Evolutionary conservation across 2,888 invertebrate species (phyloP).

Genomic region (Tetramorium bicarinatum): DNA sequence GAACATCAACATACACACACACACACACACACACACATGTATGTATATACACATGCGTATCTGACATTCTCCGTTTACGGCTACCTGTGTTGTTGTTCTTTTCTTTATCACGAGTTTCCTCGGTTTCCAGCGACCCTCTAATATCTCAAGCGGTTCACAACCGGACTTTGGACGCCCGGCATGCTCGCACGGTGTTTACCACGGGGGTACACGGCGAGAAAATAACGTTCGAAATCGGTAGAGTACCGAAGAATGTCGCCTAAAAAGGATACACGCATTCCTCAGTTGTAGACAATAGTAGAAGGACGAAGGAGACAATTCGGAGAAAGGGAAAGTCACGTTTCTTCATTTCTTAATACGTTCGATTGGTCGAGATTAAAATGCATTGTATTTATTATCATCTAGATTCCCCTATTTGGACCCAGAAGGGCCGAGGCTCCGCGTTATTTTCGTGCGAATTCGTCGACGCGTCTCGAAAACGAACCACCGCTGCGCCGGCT

Average conservation of each 20-base stretch:
- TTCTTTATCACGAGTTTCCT: constrained; percentile 15
- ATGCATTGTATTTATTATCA: neutral
- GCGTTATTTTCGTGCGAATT: constrained; percentile 4
- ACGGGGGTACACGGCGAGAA: neutral
- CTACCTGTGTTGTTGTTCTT: neutral
- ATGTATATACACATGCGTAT: neutral
- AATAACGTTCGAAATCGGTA: neutral
- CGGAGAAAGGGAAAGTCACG: neutral
- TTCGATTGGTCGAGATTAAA: neutral
- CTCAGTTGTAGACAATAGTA: neutral
- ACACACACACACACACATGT: too few relatives aligned
- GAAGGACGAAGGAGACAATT: neutral
- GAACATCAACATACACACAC: neutral
- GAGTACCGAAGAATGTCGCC: neutral
- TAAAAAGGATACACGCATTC: neutral
- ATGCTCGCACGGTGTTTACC: neutral
- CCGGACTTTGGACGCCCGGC: neutral
- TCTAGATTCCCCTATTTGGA: neutral
- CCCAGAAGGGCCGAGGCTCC: neutral
- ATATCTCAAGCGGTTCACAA: constrained; percentile 12
- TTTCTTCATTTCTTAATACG: neutral
- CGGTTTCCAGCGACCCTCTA: neutral
- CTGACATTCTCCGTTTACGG: neutral
- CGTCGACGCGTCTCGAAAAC: neutral
- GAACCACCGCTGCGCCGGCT: constrained; percentile 25